Conservation (phyloP, 1,140 invertebrate species). For the Oncopeltus fasciatus region DNA sequence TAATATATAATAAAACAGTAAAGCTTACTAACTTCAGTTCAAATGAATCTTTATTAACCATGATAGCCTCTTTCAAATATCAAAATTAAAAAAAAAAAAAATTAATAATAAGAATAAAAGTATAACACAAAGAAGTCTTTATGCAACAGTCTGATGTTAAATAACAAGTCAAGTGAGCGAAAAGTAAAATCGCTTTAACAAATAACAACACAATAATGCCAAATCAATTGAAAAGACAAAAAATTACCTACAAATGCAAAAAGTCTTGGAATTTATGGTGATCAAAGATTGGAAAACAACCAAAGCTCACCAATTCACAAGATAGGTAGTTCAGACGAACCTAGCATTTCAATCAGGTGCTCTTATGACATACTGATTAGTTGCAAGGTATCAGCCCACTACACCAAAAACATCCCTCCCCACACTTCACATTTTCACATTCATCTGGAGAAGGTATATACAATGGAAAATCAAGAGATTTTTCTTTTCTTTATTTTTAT, state of each 20-base stretch:
- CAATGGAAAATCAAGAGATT: not conserved
- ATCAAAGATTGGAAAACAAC: not conserved
- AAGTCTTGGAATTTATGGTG: not conserved
- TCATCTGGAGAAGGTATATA: not conserved
- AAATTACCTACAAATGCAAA: conserved; percentile 11
- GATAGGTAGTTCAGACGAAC: conserved; percentile 8
- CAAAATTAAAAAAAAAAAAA: not conserved
- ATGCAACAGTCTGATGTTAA: conserved; percentile 16
- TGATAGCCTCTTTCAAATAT: not conserved
- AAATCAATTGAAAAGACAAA: not conserved
- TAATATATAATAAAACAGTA: not conserved
- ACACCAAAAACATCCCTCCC: conserved; percentile 6
- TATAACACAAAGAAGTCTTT: conserved; percentile 18
- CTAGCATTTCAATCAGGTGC: not conserved
- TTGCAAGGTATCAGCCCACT: conserved; percentile 10
- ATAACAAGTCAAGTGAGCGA: conserved; percentile 10
- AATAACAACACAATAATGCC: conserved; percentile 1
- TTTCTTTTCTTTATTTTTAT: not conserved
- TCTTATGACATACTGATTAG: not conserved
- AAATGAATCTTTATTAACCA: not conserved
- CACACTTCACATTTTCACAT: not conserved
- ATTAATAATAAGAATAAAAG: conserved; percentile 9
- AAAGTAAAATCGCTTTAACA: conserved; percentile 7
- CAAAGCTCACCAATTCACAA: conserved; percentile 1
- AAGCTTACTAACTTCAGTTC: not conserved